These are phyloP conservation scores for Sarotherodon lohbergeri DNA, from an alignment of 2,113 vertebrate species.

Conservation along the genomic window DNA sequence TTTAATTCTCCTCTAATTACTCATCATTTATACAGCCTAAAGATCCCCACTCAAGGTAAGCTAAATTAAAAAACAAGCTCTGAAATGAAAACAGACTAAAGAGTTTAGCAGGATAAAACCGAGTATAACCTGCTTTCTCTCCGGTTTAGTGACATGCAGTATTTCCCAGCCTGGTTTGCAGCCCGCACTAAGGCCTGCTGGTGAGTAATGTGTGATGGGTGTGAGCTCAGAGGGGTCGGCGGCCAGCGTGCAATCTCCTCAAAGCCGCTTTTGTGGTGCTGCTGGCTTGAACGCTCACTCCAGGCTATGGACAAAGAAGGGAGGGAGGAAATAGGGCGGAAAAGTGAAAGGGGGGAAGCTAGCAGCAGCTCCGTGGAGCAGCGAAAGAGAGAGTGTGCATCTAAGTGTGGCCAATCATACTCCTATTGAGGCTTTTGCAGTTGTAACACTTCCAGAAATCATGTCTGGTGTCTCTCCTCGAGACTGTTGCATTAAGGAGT, in stretches of 20 bases:
- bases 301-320: slow-evolving; percentile 11
- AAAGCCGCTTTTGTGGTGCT: slow-evolving; percentile 67
- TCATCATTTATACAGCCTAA: neutral
- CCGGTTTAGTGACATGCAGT: neutral
- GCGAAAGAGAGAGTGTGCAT: neutral
- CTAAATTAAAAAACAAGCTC: neutral
- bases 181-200: neutral
- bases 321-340: neutral
- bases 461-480: neutral
- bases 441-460: slow-evolving; percentile 12
- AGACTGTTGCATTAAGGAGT: neutral
- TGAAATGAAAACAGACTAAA: neutral
- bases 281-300: slow-evolving; percentile 34
- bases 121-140: neutral
- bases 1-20: neutral
- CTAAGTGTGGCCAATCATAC: neutral
- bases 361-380: slow-evolving; percentile 1
- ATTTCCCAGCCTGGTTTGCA: neutral
- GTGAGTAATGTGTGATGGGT: slow-evolving; percentile 39
- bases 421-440: neutral
- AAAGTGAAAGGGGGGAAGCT: neutral
- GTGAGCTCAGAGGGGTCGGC: slow-evolving; percentile 50
- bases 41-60: neutral
- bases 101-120: neutral
- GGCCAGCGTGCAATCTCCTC: slow-evolving; percentile 33